Percentiles rank a stretch among this genome's conserved stretches.
Conservation (phyloP, 2,888 invertebrate genomes). For the Syrphus vitripennis region DNA sequence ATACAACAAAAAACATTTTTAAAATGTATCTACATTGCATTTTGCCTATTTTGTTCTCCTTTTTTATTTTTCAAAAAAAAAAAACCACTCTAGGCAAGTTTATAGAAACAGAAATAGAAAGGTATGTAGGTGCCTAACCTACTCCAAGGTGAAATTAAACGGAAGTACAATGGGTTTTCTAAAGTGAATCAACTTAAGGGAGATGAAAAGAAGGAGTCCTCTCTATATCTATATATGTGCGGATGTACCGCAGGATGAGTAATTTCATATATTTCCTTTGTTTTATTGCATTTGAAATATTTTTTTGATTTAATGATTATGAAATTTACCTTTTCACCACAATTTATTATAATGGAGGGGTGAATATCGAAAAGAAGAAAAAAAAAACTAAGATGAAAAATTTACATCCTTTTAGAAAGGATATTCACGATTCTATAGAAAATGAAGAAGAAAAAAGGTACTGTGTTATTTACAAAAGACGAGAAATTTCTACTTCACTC, state of each 20-base stretch:
- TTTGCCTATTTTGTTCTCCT: background rate
- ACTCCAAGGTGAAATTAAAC: conserved; percentile 43
- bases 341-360: background rate
- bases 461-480: background rate
- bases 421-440: background rate
- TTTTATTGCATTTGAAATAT: conserved; percentile 16
- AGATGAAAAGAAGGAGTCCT: conserved; percentile 24
- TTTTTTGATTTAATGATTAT: conserved; percentile 13
- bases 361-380: background rate
- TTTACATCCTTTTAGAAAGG: background rate
- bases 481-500: background rate
- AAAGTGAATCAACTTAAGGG: conserved; percentile 1
- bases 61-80: background rate
- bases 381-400: background rate
- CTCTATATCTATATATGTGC: background rate
- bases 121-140: conserved; percentile 1
- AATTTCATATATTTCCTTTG: conserved; percentile 6
- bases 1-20: conserved; percentile 1
- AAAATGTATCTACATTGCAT: conserved; percentile 38
- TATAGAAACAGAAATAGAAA: conserved; percentile 49
- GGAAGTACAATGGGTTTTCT: background rate
- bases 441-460: background rate
- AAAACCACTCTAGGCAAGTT: conserved; percentile 28
- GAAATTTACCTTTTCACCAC: conserved; percentile 43
- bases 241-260: conserved; percentile 32